Base-by-base conservation (phyloP, 2,888 invertebrate genomes). In the Drosophila tanythrix region DNA sequence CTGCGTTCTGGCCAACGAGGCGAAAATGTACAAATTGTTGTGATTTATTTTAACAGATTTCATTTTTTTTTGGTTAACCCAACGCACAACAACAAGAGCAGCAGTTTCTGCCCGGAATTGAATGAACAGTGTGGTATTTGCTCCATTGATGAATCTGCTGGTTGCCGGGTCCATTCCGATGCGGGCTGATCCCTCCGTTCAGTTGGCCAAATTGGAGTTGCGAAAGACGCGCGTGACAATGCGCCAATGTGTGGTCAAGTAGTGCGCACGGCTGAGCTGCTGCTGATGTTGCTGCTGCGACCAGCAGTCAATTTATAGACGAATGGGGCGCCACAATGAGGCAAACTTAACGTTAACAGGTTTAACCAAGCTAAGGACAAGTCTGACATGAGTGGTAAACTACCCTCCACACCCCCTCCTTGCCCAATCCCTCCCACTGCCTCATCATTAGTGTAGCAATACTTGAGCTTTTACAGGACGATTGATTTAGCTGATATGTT, bases 21-120 rank as follows among this genome's bases (percentile, higher is more conserved):
- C 87, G 88, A 89, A 87, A 87, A 85, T 89, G 90, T 87, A 87
- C 88, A 87, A 87, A 87, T 87, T 87, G 87, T 87, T 87, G 87
- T 89, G 87, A 87, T 87, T 87, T 87, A 87, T 87, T 87, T 87
- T 89, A 87, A 87, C 90, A 87, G 87, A 84, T 87, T 83, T 51
- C 29, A 65, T 64, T 64, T 50, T 56, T 84, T 56, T 50, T 61
- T 78, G 79, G 88, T 86, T 88, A 88, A 83, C 89, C 89, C 78
- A 84, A 88, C 79, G 77, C 55, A 61, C 33, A 70, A 58, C 52
- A 53, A 21, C 31, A 38, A n/a, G 27, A 27, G 36, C 36, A 64
- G 50, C 38, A 57, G 40, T 13, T 55, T 46, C 50, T 50, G 52
- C 27, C 33, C 57, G 33, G 33, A 56, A 72, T 43, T 38, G 73